A percentile compares a stretch with the other conserved stretches of the same genome.
phyloP scores from a whole-genome alignment of 2,888 invertebrate species.

The Antheraea yamamai region DNA sequence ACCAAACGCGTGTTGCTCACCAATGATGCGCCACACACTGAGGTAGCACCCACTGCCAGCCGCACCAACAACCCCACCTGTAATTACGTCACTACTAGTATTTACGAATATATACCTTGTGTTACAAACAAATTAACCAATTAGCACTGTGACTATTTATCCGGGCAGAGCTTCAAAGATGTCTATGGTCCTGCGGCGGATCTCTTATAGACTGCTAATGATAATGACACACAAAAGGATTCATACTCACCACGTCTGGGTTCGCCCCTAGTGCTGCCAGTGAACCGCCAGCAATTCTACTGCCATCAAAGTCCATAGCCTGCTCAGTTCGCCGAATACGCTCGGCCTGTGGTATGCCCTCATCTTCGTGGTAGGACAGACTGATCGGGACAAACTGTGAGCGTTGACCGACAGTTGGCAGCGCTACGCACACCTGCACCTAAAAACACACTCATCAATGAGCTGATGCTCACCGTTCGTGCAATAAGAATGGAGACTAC shows the following conservation, averaged over 20 bases:
- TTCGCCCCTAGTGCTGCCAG: slow-evolving; percentile 32
- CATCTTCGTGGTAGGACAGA: slow-evolving; percentile 38
- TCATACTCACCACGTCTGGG: slow-evolving; percentile 35
- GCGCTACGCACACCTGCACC: slow-evolving; percentile 21
- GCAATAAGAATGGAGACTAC: too few species aligned
- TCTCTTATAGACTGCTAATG: too few species aligned
- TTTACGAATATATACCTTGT: too few species aligned
- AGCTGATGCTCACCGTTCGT: too few species aligned
- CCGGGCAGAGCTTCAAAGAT: too few species aligned
- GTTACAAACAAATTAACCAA: too few species aligned
- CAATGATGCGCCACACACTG: slow-evolving; percentile 38
- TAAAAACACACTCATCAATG: not conserved
- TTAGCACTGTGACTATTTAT: too few species aligned
- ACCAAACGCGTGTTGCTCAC: slow-evolving; percentile 36
- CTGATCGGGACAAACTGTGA: slow-evolving; percentile 30
- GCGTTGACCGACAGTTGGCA: slow-evolving; percentile 20
- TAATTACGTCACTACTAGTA: not conserved
- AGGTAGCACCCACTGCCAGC: slow-evolving; percentile 30
- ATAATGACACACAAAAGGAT: not conserved
- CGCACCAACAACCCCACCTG: slow-evolving; percentile 30
- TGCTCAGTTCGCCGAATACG: slow-evolving; percentile 36
- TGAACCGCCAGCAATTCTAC: slow-evolving; percentile 41
- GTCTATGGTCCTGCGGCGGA: too few species aligned
- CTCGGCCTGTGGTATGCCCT: slow-evolving; percentile 39
- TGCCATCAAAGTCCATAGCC: slow-evolving; percentile 32